These are phyloP conservation scores for Melieria crassipennis DNA, from an alignment of 2,888 invertebrate genomes.

Conservation along the genomic window DNA sequence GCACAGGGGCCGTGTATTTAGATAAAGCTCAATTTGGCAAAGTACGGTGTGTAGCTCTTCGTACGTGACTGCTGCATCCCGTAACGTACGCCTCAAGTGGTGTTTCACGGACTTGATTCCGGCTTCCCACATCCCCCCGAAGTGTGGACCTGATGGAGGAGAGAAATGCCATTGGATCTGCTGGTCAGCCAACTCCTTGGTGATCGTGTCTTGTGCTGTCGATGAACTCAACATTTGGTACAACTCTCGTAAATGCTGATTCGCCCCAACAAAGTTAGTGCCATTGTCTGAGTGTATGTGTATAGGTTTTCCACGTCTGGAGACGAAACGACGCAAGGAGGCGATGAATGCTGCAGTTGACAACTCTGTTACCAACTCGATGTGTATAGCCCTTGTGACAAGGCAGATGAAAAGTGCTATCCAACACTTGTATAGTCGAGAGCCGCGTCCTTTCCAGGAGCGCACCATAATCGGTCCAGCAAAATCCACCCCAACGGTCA, in stretches of 20 bases:
- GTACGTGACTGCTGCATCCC: not conserved
- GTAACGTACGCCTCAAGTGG: not conserved
- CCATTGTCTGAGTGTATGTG: conserved; percentile 39
- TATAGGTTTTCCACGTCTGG: conserved; percentile 30
- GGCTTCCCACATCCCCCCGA: not conserved
- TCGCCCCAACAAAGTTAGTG: conserved; percentile 40
- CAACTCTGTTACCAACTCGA: conserved; percentile 34
- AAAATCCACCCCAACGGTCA: conserved; percentile 33
- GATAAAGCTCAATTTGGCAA: not conserved
- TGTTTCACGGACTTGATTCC: not conserved
- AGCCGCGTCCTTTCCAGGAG: conserved; percentile 36
- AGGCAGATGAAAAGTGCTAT: conserved; percentile 38
- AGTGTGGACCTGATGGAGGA: not conserved
- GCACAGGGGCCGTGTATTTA: too few species aligned
- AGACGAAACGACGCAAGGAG: conserved; percentile 47
- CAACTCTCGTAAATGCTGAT: conserved; percentile 32
- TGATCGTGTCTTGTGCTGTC: conserved; percentile 18
- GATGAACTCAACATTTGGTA: conserved; percentile 19
- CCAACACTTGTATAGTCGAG: conserved; percentile 32
- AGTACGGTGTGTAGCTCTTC: not conserved
- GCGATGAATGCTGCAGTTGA: conserved; percentile 48
- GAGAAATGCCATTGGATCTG: conserved; percentile 40
- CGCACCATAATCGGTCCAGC: conserved; percentile 34
- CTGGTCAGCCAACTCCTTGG: conserved; percentile 23
- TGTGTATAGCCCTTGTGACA: conserved; percentile 35